Evolutionary conservation across 1,140 invertebrate genomes (phyloP), one percentile per base, ranked within the genome.

Genomic region (Drosophila jambulina): DNA sequence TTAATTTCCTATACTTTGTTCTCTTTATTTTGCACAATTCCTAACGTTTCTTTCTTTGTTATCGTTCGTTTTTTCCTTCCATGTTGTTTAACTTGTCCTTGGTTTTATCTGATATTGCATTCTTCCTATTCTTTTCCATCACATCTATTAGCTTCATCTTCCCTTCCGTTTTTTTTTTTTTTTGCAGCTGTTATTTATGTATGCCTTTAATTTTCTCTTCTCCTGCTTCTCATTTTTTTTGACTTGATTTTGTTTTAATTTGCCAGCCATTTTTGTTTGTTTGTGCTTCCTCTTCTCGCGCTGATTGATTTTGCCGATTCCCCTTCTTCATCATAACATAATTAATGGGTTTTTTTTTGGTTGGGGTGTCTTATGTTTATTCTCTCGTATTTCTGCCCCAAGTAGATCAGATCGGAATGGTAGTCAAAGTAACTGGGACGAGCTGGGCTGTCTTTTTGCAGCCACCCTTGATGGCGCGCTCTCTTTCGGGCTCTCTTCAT

Each of bases 181-280:
- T 60, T 32, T 10, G 27, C 36, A 61, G 56, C 53, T 32, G 57
- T n/a, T 34, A 34, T 43, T 60, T 64, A 5, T 60, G 34, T 63
- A 21, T 58, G 34, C 25, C 15, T 29, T 56, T 27, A 40, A n/a
- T 21, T 40, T 57, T 32, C 17, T 25, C 40, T 34, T 62, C 10
- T n/a, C 15, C n/a, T 42, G 36, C 21, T 25, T 32, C 21, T 42
- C 21, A 29, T 25, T 21, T 27, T 63, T 59, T 59, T 58, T 63
- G 25, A 23, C 34, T 32, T 43, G 56, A 32, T 57, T 34, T 25
- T 64, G 36, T 63, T 63, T 63, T 63, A 63, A 63, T 64, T 64
- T 42, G 63, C n/a, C 38, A 54, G 63, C 38, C 48, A 69, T 70
- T 32, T 71, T 67, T 56, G 38, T 46, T 64, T 17, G 36, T 45